These are phyloP conservation scores for Calliphora vomitoria DNA, from an alignment of 2,888 invertebrate species.

Conservation along the genomic window DNA sequence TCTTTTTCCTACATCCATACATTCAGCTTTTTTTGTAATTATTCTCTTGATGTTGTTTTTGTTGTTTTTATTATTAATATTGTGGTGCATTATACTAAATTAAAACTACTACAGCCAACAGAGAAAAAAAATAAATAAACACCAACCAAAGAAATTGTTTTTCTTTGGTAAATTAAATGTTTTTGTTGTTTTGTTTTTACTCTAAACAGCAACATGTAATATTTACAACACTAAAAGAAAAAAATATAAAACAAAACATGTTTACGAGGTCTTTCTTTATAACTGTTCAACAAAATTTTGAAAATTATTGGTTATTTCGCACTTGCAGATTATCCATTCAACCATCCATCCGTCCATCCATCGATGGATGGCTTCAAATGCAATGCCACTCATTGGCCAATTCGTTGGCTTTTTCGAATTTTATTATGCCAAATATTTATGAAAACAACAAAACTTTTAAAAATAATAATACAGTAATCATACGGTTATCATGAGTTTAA, in stretches of 20 bases:
- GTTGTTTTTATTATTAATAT: constrained; percentile 49
- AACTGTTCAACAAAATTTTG: constrained; percentile 35
- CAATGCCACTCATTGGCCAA: constrained; percentile 13
- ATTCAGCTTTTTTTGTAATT: constrained; percentile 51
- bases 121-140: neutral
- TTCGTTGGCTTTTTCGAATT: neutral
- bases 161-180: constrained; percentile 61
- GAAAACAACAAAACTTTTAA: neutral
- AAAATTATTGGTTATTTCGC: constrained; percentile 69
- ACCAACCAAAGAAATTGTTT: constrained; percentile 46
- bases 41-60: constrained; percentile 10
- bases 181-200: constrained; percentile 7
- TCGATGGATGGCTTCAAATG: constrained; percentile 5
- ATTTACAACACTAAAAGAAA: neutral
- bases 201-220: constrained; percentile 6
- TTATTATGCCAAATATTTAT: constrained; percentile 22
- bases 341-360: neutral
- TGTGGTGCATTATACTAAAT: constrained; percentile 46
- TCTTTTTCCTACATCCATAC: neutral
- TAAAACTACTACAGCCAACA: constrained; percentile 22
- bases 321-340: constrained; percentile 49
- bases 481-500: constrained; percentile 8
- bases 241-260: constrained; percentile 16
- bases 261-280: constrained; percentile 23
- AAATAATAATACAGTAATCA: constrained; percentile 19